These are phyloP conservation scores for Microctonus hyperodae DNA, from an alignment of 2,888 invertebrate genomes.

Conservation along the genomic window DNA sequence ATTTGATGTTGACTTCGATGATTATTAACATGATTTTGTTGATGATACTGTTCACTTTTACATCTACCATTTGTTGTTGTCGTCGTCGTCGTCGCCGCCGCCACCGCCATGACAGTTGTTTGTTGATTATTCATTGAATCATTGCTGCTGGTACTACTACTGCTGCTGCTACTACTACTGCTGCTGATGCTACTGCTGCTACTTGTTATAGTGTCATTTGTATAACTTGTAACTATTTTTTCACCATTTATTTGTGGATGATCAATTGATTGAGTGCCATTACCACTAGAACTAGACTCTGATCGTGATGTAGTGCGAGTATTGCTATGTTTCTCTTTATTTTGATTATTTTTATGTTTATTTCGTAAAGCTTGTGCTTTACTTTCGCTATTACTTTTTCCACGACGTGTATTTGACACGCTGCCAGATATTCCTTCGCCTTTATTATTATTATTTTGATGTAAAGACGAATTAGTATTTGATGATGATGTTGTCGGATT, in stretches of 20 bases:
- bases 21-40: constrained; percentile 42
- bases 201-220: constrained; percentile 21
- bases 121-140: constrained; percentile 36
- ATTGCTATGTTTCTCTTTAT: constrained; percentile 58
- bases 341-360: constrained; percentile 65
- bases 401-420: constrained; percentile 53
- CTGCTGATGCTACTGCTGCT: constrained; percentile 45
- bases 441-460: constrained; percentile 64
- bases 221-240: constrained; percentile 13
- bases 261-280: constrained; percentile 24
- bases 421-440: constrained; percentile 52
- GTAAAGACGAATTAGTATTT: constrained; percentile 33
- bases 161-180: constrained; percentile 53
- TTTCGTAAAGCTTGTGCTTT: constrained; percentile 66
- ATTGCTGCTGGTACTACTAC: constrained; percentile 49
- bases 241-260: constrained; percentile 19
- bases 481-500: constrained; percentile 41
- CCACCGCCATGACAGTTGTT: constrained; percentile 26
- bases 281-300: constrained; percentile 57
- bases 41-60: constrained; percentile 43
- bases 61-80: constrained; percentile 37
- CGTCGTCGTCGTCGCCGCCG: constrained; percentile 1
- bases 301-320: constrained; percentile 59
- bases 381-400: constrained; percentile 61
- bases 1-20: constrained; percentile 42